Conservation (phyloP, 1,140 invertebrate species). For the Megathymus violae region DNA sequence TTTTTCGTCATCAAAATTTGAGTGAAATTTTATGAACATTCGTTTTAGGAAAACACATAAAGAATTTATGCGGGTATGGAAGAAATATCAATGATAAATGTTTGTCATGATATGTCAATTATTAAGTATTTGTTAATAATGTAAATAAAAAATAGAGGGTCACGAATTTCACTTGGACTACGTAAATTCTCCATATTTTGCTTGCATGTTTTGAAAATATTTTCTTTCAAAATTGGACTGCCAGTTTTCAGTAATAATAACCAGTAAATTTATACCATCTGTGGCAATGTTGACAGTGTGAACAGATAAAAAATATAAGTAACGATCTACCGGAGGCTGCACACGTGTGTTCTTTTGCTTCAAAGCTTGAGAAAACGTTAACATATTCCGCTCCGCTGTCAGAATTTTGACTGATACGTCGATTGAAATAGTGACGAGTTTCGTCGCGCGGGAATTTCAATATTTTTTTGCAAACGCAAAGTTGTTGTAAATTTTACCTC, state of each 20-base stretch:
- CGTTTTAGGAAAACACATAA: too few species aligned
- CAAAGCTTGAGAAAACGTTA: conserved; percentile 35
- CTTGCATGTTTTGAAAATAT: background rate
- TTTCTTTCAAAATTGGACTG: conserved; percentile 10
- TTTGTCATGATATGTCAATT: too few species aligned
- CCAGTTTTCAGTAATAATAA: conserved; percentile 18
- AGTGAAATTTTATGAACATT: too few species aligned
- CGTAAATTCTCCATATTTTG: too few species aligned
- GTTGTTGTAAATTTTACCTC: conserved; percentile 47
- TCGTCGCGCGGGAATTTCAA: background rate
- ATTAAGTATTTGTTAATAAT: too few species aligned
- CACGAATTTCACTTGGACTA: too few species aligned
- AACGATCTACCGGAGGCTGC: conserved; percentile 52
- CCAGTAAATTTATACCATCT: conserved; percentile 42
- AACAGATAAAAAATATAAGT: conserved; percentile 53
- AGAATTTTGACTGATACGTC: conserved; percentile 37
- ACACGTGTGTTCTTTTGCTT: conserved; percentile 55
- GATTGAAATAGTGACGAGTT: conserved; percentile 16
- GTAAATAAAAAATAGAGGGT: too few species aligned
- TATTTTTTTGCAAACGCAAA: conserved; percentile 37
- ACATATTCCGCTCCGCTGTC: conserved; percentile 8
- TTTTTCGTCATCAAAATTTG: too few species aligned
- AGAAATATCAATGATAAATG: too few species aligned
- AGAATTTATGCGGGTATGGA: too few species aligned
- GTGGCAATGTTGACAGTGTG: conserved; percentile 56